Conservation (phyloP, 2,888 invertebrate genomes). For the Orchesellides sinensis region DNA sequence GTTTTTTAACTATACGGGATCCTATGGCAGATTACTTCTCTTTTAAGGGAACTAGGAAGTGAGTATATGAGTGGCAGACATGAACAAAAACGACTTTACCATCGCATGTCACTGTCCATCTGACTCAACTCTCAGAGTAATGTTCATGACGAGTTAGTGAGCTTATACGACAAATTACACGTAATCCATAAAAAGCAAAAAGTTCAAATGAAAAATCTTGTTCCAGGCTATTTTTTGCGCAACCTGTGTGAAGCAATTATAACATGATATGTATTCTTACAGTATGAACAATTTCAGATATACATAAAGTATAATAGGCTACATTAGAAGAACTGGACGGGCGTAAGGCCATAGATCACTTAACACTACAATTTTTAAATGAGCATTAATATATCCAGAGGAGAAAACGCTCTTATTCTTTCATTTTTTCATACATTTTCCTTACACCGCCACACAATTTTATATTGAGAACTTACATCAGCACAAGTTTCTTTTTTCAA, state of each 20-base stretch:
- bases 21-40: not conserved
- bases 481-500: not conserved
- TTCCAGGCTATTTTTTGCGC: no score
- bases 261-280: no score
- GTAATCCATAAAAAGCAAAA: no score
- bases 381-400: not conserved
- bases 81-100: constrained; percentile 32
- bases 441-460: not conserved
- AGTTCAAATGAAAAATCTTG: no score
- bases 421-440: not conserved
- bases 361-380: constrained; percentile 8
- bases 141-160: no score
- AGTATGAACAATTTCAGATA: no score
- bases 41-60: constrained; percentile 46
- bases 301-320: no score
- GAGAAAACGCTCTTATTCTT: not conserved
- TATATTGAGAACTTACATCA: not conserved
- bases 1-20: constrained; percentile 10
- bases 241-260: no score
- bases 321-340: constrained; percentile 16
- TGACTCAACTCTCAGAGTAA: no score
- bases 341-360: constrained; percentile 46
- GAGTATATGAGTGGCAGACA: constrained; percentile 42
- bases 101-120: constrained; percentile 14
- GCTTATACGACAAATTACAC: no score